A percentile compares a stretch with the other conserved stretches of the same genome.
phyloP scores from a whole-genome alignment of 2,888 invertebrate species.

The Meteorus colon region DNA sequence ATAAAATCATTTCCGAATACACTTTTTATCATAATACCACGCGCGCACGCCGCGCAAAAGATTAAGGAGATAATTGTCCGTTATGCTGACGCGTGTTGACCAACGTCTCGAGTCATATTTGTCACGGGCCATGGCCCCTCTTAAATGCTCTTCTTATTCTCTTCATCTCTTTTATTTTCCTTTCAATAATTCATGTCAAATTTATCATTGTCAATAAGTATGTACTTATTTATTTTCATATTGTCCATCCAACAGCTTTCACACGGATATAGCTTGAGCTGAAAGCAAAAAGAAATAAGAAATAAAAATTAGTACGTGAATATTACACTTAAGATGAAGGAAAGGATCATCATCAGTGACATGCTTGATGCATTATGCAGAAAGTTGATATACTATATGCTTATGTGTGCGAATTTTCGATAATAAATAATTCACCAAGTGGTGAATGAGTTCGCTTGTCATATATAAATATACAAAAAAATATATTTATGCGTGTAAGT shows the following conservation, averaged over 20 bases:
- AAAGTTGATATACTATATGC: slow-evolving; percentile 15
- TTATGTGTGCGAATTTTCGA: not conserved
- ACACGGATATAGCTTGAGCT: not conserved
- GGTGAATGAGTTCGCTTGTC: slow-evolving; percentile 18
- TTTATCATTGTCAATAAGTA: slow-evolving; percentile 11
- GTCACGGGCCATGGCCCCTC: slow-evolving; percentile 66
- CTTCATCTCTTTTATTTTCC: slow-evolving; percentile 20
- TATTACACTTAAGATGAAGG: slow-evolving; percentile 1
- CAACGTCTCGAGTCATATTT: slow-evolving; percentile 54
- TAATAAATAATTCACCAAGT: slow-evolving; percentile 40
- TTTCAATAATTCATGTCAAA: slow-evolving; percentile 10
- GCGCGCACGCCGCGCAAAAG: slow-evolving; percentile 46
- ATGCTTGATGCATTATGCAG: slow-evolving; percentile 22
- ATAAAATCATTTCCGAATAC: slow-evolving; percentile 2
- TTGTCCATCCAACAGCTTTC: not conserved
- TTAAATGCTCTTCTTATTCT: slow-evolving; percentile 56
- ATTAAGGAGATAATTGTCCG: slow-evolving; percentile 58
- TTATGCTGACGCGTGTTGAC: slow-evolving; percentile 51
- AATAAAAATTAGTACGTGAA: not conserved
- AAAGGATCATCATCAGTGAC: slow-evolving; percentile 6
- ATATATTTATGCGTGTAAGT: not conserved
- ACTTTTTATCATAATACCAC: slow-evolving; percentile 10
- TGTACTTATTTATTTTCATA: not conserved
- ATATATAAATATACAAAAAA: not conserved
- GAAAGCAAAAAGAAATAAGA: not conserved